Evolutionary conservation across 2,797 vertebrate genomes (phyloP).

Genomic region (Falco biarmicus): DNA sequence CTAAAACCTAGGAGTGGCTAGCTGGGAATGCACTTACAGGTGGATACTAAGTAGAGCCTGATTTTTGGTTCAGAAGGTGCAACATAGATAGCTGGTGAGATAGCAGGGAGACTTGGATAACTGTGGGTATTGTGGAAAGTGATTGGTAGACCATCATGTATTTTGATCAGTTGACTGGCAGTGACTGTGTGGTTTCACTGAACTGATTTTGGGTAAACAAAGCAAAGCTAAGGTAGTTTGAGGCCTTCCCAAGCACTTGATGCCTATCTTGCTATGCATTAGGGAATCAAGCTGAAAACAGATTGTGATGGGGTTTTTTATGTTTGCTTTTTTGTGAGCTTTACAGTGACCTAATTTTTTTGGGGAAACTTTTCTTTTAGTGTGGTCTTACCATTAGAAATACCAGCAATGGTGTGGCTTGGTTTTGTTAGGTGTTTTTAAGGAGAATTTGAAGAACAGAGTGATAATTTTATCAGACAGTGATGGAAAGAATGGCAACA

Average conservation of each 20-base stretch:
- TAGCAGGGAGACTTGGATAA: background rate
- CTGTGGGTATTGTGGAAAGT: background rate
- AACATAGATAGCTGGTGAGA: background rate
- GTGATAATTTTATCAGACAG: constrained; percentile 1
- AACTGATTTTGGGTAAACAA: constrained; percentile 41
- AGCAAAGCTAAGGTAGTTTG: constrained; percentile 37
- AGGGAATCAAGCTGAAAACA: constrained; percentile 34
- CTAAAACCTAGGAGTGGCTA: background rate
- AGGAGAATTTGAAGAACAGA: constrained; percentile 3
- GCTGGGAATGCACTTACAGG: background rate
- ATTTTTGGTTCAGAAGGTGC: background rate
- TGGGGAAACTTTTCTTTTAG: constrained; percentile 22
- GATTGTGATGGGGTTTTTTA: background rate
- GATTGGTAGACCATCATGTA: background rate
- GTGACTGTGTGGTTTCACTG: constrained; percentile 17
- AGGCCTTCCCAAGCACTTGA: constrained; percentile 20
- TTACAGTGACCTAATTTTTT: constrained; percentile 50
- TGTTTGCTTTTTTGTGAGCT: constrained; percentile 41
- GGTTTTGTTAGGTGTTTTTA: constrained; percentile 1
- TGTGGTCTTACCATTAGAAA: background rate
- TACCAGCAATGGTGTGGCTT: background rate
- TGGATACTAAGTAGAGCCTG: background rate
- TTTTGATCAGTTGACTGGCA: constrained; percentile 2
- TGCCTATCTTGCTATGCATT: constrained; percentile 24
- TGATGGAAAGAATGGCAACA: constrained; percentile 34